Evolutionary conservation across 2,797 vertebrate species (phyloP).

Genomic region (Myotis vivesi): DNA sequence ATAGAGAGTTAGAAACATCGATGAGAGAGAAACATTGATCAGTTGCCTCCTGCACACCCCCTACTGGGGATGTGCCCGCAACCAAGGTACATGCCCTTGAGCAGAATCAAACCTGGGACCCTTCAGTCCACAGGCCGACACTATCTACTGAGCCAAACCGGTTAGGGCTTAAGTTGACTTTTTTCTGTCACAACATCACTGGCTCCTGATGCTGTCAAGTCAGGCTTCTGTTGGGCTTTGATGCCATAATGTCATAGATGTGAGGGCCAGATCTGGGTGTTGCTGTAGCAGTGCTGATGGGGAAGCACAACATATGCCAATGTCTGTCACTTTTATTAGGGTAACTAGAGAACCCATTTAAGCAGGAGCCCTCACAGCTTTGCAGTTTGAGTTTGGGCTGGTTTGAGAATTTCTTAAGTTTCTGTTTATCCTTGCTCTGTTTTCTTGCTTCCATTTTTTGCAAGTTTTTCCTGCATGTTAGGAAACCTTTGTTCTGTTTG

Average conservation of each 20-base stretch:
- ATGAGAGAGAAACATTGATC: too few species aligned
- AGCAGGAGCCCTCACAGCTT: neutral
- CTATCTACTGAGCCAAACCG: too few species aligned
- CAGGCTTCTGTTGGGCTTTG: conserved; percentile 54
- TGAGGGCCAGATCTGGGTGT: neutral
- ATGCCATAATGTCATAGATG: neutral
- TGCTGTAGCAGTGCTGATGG: neutral
- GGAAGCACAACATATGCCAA: neutral
- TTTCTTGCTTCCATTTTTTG: neutral
- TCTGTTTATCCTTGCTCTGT: neutral
- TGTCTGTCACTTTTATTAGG: conserved; percentile 26
- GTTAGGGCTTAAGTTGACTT: neutral
- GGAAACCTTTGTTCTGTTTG: conserved; percentile 4
- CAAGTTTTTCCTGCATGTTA: neutral
- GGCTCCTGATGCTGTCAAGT: conserved; percentile 9
- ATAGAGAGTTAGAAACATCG: too few species aligned
- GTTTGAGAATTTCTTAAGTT: neutral
- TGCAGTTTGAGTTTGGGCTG: conserved; percentile 6
- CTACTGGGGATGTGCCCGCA: too few species aligned
- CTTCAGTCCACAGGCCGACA: too few species aligned
- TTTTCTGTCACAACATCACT: neutral
- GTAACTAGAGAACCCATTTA: conserved; percentile 5
- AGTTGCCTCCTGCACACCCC: too few species aligned
- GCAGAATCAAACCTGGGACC: too few species aligned
- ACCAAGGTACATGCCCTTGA: too few species aligned